phyloP scores from a whole-genome alignment of 2,797 vertebrate genomes.

The Liparis tanakae region DNA sequence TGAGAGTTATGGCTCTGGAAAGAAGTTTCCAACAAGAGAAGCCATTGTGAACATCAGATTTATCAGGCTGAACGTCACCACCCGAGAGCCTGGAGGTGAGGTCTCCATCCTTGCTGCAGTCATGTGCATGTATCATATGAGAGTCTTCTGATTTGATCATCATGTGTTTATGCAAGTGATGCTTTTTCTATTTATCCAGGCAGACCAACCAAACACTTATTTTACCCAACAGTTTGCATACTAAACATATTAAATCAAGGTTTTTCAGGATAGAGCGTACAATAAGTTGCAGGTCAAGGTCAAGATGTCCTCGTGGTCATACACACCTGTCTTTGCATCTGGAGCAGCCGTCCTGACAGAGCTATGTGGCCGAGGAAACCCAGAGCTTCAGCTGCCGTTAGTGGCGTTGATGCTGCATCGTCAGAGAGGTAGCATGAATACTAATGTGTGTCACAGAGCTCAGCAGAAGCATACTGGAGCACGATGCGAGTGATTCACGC shows the following conservation, averaged over 20 bases:
- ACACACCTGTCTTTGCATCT: constrained; percentile 4
- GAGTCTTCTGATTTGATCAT: constrained; percentile 54
- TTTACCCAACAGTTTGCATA: background rate
- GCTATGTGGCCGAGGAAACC: constrained; percentile 23
- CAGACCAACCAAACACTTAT: background rate
- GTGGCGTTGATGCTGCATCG: constrained; percentile 58
- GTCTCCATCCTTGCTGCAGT: constrained; percentile 15
- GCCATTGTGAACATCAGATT: constrained; percentile 57
- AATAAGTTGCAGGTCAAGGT: constrained; percentile 15
- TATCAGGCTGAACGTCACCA: constrained; percentile 17
- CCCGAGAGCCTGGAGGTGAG: constrained; percentile 30
- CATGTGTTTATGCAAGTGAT: background rate
- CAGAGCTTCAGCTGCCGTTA: constrained; percentile 44
- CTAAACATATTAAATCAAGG: background rate
- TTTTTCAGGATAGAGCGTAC: constrained; percentile 7
- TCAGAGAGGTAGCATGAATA: constrained; percentile 63
- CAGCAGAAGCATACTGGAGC: constrained; percentile 31
- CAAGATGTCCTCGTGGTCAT: background rate
- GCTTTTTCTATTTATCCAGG: constrained; percentile 7
- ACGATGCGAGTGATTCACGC: constrained; percentile 3
- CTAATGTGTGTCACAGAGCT: constrained; percentile 52
- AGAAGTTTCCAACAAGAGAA: constrained; percentile 49
- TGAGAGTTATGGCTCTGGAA: constrained; percentile 4
- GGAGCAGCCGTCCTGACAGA: constrained; percentile 19
- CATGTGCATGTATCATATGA: constrained; percentile 50